Evolutionary conservation across 2,113 vertebrate genomes (phyloP), one percentile per base, ranked within the genome.

Genomic region (Bostrychus sinensis): DNA sequence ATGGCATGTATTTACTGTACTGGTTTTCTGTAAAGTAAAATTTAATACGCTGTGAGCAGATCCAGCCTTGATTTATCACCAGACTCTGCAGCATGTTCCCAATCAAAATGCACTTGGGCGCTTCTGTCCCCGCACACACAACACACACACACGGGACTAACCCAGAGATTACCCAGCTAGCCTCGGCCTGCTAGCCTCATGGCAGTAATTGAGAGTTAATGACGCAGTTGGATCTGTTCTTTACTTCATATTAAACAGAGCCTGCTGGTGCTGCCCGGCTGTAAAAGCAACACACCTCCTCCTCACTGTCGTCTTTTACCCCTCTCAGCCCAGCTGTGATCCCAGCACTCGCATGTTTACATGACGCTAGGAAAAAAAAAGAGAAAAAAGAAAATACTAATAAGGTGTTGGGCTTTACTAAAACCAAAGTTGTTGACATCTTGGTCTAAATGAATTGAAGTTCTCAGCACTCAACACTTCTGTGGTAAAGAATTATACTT

Each of bases 181-280:
- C 51, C 48, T 48, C 36, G 55, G 75, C 83, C 83, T 83, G 85
- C 77, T 68, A 81, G 85, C 81, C 81, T 88, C 85, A 84, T 80
- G 81, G 86, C 79, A 86, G 88, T 89, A 90, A 90, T 89, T 87
- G 84, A 88, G 88, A 90, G 86, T 89, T 90, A 89, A 90, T 87
- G 89, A 86, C 73, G 87, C 90, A 89, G 86, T 89, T 88, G 87
- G 87, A 87, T 88, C 86, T 87, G 86, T 87, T 89, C 89, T 85
- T 85, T 80, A 88, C 83, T 89, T 89, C 86, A 88, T 88, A 87
- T 86, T 86, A 90, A 89, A 88, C 83, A 87, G 82, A 89, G 72
- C 87, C 81, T 86, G 80, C 84, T 81, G 82, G 82, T 85, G 86
- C 82, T 79, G 88, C 80, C 86, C 62, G 41, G 4, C 71, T 83